These are phyloP conservation scores for Heliconius hewitsoni DNA, from an alignment of 1,140 invertebrate genomes.

Conservation along the genomic window DNA sequence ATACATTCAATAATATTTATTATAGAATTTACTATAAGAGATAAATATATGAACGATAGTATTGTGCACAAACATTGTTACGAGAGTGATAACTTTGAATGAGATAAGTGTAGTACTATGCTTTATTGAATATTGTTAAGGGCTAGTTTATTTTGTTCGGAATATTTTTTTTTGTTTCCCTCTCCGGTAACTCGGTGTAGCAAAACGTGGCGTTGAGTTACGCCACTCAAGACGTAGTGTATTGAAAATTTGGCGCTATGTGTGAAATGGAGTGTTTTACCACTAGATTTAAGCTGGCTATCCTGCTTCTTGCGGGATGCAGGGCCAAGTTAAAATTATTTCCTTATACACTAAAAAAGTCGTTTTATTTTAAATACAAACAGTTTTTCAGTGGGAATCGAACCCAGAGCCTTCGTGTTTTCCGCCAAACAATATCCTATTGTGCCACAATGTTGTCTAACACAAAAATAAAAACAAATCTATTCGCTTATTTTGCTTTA, in stretches of 20 bases:
- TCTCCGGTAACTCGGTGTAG: background rate
- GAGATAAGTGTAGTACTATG: slow-evolving; percentile 40
- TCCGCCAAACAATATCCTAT: background rate
- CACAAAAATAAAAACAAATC: background rate
- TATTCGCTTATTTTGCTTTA: too few relatives aligned
- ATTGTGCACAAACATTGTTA: slow-evolving; percentile 28
- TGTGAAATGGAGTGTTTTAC: too few relatives aligned
- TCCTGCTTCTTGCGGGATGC: too few relatives aligned
- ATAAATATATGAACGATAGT: slow-evolving; percentile 22
- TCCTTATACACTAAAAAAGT: too few relatives aligned
- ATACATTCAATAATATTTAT: slow-evolving; percentile 19
- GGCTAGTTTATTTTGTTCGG: background rate
- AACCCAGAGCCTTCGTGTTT: background rate
- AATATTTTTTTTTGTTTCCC: background rate
- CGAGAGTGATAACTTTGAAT: slow-evolving; percentile 46
- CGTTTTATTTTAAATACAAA: background rate
- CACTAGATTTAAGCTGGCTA: too few relatives aligned
- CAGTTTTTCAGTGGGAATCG: background rate
- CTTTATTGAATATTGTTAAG: slow-evolving; percentile 43
- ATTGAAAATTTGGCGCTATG: background rate
- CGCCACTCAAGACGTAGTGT: background rate
- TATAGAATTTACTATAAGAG: slow-evolving; percentile 10
- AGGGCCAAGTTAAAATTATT: too few relatives aligned
- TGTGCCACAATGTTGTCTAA: background rate
- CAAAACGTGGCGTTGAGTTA: background rate